A percentile compares a stretch with the other conserved stretches of the same genome.
Conservation (phyloP, 1,140 invertebrate species). For the Drosophila nigromelanica region DNA sequence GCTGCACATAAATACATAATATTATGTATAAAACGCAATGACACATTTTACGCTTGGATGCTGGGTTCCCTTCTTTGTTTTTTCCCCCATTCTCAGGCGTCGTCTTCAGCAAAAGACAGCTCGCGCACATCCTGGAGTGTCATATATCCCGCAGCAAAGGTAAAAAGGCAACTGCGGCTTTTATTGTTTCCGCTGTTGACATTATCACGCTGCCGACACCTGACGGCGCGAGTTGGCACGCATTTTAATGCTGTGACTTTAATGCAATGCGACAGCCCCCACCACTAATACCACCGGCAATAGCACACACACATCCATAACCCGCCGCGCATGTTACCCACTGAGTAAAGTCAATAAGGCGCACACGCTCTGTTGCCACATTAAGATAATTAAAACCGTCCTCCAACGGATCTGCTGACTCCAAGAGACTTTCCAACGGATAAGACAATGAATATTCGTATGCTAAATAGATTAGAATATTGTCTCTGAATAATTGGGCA, state of each 20-base stretch:
- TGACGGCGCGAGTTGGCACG: slow-evolving; percentile 57
- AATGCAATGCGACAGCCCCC: slow-evolving; percentile 62
- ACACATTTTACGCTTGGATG: slow-evolving; percentile 26
- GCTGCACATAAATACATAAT: neutral
- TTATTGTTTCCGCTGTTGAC: slow-evolving; percentile 81
- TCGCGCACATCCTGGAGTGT: slow-evolving; percentile 32
- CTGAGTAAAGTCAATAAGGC: slow-evolving; percentile 63
- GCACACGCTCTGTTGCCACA: slow-evolving; percentile 57
- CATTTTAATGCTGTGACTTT: slow-evolving; percentile 69
- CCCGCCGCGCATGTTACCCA: slow-evolving; percentile 21
- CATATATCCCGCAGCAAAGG: slow-evolving; percentile 55
- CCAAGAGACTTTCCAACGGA: slow-evolving; percentile 27
- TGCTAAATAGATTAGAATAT: slow-evolving; percentile 32
- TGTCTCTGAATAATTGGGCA: slow-evolving; percentile 53
- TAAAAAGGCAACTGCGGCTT: slow-evolving; percentile 76
- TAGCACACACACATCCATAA: neutral
- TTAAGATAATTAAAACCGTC: slow-evolving; percentile 73
- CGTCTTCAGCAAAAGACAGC: slow-evolving; percentile 50
- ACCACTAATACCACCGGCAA: slow-evolving; percentile 4
- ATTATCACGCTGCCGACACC: slow-evolving; percentile 76
- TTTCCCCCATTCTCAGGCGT: slow-evolving; percentile 15
- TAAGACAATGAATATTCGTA: slow-evolving; percentile 41
- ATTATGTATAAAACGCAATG: slow-evolving; percentile 19
- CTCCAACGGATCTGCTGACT: slow-evolving; percentile 12
- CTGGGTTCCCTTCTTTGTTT: slow-evolving; percentile 15